Base-by-base conservation (phyloP, 2,797 vertebrate species). In the Sebastolobus alascanus region DNA sequence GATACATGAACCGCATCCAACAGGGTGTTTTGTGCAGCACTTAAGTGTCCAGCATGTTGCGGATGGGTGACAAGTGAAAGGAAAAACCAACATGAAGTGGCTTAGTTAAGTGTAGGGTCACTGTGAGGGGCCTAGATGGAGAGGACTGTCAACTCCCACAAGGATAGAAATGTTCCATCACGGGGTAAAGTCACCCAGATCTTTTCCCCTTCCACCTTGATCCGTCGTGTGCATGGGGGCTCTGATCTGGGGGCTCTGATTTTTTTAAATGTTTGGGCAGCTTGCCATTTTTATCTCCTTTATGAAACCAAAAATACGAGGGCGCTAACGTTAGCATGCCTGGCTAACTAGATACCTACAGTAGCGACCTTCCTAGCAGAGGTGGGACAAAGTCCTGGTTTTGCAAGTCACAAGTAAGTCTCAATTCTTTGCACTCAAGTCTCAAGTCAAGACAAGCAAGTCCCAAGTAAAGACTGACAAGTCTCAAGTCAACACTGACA, bases 1-100 rank as follows among this genome's bases (percentile, higher is more conserved):
- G 43, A 73, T 80, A 78, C 14, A 65, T 61, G 73, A 88, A 80
- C 22, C 72, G 6, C 55, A 43, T 71, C 79, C 61, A 76, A 27
- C 61, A 22, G 27, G 27, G 68, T 18, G 46, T 5, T n/a, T 29
- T 29, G 4, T 22, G 67, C 72, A 68, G 52, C n/a, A 31, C 29
- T 22, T 33, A 38, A 11, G 14, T 4, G 12, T 12, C 25, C 10
- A 20, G 12, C 43, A 9, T 9, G 67, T 46, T 77, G 68, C 63
- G 52, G 55, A 69, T 29, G 46, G 68, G 16, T 14, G 80, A 56
- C 20, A 38, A 75, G 64, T 68, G 9, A 72, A 67, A 12, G 38
- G 2, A 10, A 52, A 70, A 58, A 35, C 0, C 50, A 60, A 33
- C 60, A 60, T 20, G 4, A 58, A 31, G 68, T 12, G 50, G 18